A percentile compares a stretch with the other conserved stretches of the same genome.
phyloP scores from a whole-genome alignment of 2,797 vertebrate species.

The Psittacula derbiana region DNA sequence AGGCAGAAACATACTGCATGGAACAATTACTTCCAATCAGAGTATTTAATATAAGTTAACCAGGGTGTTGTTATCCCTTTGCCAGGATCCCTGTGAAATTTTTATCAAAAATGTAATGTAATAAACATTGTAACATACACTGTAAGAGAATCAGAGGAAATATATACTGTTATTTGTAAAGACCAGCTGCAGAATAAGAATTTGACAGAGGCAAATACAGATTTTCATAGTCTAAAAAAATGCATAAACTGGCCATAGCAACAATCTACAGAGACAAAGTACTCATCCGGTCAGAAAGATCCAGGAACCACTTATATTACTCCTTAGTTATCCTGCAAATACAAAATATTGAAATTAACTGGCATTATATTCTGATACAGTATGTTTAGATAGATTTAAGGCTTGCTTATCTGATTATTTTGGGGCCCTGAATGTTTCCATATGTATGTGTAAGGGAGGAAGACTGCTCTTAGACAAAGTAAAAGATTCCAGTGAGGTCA shows the following conservation, averaged over 20 bases:
- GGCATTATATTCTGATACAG: neutral
- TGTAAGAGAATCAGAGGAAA: neutral
- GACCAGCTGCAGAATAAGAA: neutral
- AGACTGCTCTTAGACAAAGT: neutral
- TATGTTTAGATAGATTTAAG: neutral
- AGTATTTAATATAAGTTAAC: neutral
- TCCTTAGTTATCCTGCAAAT: neutral
- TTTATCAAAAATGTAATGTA: neutral
- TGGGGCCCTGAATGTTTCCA: neutral
- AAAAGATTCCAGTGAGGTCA: neutral
- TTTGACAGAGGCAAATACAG: neutral
- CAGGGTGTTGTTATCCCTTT: neutral
- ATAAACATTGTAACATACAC: neutral
- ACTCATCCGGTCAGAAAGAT: neutral
- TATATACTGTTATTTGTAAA: neutral
- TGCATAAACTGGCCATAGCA: neutral
- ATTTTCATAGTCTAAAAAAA: neutral
- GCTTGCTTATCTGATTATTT: neutral
- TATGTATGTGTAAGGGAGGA: accelerated
- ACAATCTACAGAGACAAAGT: neutral
- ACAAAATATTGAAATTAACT: neutral
- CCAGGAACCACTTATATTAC: neutral
- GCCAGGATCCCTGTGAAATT: neutral
- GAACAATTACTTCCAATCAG: neutral
- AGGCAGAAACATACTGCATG: neutral